phyloP scores from a whole-genome alignment of 2,797 vertebrate species.

The Rousettus madagascariensis region DNA sequence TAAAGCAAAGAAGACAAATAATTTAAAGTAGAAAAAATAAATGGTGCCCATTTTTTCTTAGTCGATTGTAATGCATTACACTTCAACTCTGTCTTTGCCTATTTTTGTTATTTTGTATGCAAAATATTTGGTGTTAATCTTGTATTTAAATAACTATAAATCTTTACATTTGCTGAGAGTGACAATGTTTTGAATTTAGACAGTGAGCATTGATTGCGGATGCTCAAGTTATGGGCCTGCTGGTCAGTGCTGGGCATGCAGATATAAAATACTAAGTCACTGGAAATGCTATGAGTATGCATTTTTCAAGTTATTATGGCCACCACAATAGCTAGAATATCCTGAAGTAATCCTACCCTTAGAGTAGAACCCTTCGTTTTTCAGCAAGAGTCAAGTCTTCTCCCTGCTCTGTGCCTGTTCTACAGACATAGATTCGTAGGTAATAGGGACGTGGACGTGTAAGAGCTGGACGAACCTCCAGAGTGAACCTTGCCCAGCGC shows the following conservation, averaged over 20 bases:
- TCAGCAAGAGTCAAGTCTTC: not conserved
- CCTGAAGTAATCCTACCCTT: not conserved
- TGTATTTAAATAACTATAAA: not conserved
- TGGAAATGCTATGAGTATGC: not conserved
- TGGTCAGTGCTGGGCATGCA: not conserved
- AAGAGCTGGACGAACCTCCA: not conserved
- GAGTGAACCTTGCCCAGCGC: not conserved
- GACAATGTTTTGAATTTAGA: not conserved
- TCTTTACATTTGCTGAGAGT: not conserved
- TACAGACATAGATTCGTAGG: not conserved
- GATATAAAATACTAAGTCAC: not conserved
- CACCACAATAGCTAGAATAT: not conserved
- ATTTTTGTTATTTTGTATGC: constrained; percentile 1
- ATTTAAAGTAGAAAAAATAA: not conserved
- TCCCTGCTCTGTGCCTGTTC: not conserved
- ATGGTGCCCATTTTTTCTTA: not conserved
- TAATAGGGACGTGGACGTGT: too few species aligned
- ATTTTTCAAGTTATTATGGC: not conserved
- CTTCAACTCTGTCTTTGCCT: not conserved
- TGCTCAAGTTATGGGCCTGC: not conserved
- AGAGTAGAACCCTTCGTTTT: not conserved
- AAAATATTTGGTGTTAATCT: not conserved
- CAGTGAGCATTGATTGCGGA: not conserved
- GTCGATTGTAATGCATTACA: not conserved
- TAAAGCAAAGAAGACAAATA: not conserved